Evolutionary conservation across 2,797 vertebrate species (phyloP), one percentile per base, ranked within the genome.

Genomic region (Microctenopoma steveboyesi): DNA sequence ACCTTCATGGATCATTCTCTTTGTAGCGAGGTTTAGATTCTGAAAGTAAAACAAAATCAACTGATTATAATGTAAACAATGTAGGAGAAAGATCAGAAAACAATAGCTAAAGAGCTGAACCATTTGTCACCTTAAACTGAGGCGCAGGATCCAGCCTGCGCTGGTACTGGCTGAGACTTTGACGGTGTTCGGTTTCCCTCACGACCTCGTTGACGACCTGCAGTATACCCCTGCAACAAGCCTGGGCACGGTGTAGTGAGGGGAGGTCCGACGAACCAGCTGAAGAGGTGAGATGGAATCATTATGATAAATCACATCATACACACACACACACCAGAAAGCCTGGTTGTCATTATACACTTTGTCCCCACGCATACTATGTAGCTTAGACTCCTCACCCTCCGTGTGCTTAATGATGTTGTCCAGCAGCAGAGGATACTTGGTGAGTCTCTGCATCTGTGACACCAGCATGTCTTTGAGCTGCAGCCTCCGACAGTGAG

Each of bases 341-440:
- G 22, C 22, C 22, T 22, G 22, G 1, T 22, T 22, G 22, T 22
- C 22, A 22, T 22, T 22, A 22, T 2, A 22, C 22, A 22, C 22
- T 22, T 22, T 22, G 22, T 22, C 22, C 22, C 22, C 22, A 22
- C 22, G 2, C 22, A 22, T 22, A 2, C 16, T 18, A 28, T 6
- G 2, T 12, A 12, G 18, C 4, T 37, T 15, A 5, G 7, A 14
- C 18, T 46, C 0, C 84, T 86, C 79, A 94, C 94, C 81, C 46
- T 98, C 95, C 48, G 96, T 97, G 91, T 98, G 95, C 82, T 98
- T 99, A 8, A 97, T 95, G 79, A 99, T 97, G 81, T 97, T 99
- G 89, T 98, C 96, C 87, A 99, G 92, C 61, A 99, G 95, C 70
- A 99, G 95, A 0, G 97, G 98, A 82, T 99, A 99, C 85, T 99